These are phyloP conservation scores for Epizoanthus fatuus DNA, from an alignment of 92 coral and sea anemone genomes.

Conservation along the genomic window DNA sequence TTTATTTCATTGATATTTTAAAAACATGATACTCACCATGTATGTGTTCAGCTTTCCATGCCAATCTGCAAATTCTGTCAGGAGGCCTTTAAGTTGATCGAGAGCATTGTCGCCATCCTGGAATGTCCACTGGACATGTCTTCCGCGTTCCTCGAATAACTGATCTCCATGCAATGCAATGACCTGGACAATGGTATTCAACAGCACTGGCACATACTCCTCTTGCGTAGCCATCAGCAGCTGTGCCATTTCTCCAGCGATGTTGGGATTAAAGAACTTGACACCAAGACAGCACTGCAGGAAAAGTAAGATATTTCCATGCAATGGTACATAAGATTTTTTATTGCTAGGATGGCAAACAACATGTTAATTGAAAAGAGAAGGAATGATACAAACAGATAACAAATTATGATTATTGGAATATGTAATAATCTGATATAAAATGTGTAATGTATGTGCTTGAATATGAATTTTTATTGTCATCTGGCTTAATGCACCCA, in stretches of 20 bases:
- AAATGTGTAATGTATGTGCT: too few relatives aligned
- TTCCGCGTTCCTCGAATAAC: not conserved
- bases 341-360: too few relatives aligned
- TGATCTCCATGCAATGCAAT: too few relatives aligned
- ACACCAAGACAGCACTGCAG: constrained; percentile 75
- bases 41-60: constrained; percentile 23
- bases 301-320: not conserved
- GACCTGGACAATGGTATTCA: too few relatives aligned
- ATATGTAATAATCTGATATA: too few relatives aligned
- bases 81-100: constrained; percentile 25
- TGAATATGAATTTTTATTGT: too few relatives aligned
- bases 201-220: too few relatives aligned
- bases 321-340: not conserved
- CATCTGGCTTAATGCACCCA: too few relatives aligned
- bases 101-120: constrained; percentile 44
- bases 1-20: not conserved
- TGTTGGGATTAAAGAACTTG: constrained; percentile 69
- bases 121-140: constrained; percentile 41
- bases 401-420: too few relatives aligned
- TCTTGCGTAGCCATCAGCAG: constrained; percentile 15
- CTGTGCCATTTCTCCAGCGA: constrained; percentile 84
- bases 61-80: constrained; percentile 46
- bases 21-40: constrained; percentile 32
- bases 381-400: too few relatives aligned
- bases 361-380: too few relatives aligned